Base-by-base conservation (phyloP, 2,888 invertebrate genomes). In the Odontocolon sp. region DNA sequence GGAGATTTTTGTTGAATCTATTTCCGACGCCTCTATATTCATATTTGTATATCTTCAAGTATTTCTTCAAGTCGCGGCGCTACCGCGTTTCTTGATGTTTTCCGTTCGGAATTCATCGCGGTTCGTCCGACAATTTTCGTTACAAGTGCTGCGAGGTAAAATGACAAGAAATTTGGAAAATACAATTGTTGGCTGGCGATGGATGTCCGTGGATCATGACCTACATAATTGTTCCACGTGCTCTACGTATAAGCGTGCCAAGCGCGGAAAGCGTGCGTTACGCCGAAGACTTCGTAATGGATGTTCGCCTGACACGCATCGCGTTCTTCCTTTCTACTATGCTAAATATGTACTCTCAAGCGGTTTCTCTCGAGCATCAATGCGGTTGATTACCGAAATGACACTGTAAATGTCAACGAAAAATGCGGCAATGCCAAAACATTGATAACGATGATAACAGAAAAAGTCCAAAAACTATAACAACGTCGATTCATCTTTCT, bases 241-340 rank as follows among this genome's bases (percentile, higher is more conserved):
- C 21, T 61, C 45, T 47, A 21, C 8, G 33, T 47, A 47, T 47
- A 63, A 63, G 63, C 63, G 63, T 63, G 63, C 45, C 63, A 47
- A 33, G 33, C 63, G 31, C 47, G 14, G 33, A 36, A 47, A 63
- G 63, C 33, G 36, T 45, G 45, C 31, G 61, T 45, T 47, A 47
- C 33, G 21, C 23, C 14, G 21, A n/a, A 33, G 47, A 33, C 47
- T 47, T 63, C 47, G 2, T 47, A 47, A 28, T 47, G 33, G 31
- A 47, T 23, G 36, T 33, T 11, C 31, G 47, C 21, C 33, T 9
- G 45, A 45, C 31, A 47, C 63, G 63, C 33, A 47, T 23, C 47
- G 36, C 36, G 23, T 63, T 47, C 63, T 36, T 59, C 28, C 59
- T 36, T 63, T 11, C 47, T 63, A 11, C 45, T 45, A 61, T 61